Evolutionary conservation across 2,797 vertebrate genomes (phyloP).

Genomic region (Petrocephalus schoutedeni): DNA sequence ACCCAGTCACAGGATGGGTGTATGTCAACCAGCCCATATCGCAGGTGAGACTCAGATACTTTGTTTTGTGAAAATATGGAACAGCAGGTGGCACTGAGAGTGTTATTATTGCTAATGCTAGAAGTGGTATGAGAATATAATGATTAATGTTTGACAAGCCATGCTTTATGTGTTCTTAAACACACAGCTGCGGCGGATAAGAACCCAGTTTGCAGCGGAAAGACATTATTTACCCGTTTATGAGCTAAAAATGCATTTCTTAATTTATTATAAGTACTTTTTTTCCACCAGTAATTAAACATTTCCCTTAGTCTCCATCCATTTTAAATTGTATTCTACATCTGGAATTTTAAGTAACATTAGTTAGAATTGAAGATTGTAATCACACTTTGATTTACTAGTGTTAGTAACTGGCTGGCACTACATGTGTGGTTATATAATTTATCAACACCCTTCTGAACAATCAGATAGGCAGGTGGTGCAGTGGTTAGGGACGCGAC

Average conservation of each 20-base stretch:
- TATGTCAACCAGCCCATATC: conserved; percentile 79
- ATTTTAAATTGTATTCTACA: background rate
- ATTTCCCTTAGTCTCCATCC: background rate
- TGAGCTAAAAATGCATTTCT: background rate
- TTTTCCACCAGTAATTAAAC: background rate
- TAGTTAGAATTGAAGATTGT: background rate
- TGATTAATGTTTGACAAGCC: background rate
- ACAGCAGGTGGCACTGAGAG: background rate
- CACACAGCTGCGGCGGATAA: background rate
- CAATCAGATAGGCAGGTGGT: background rate
- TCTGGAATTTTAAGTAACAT: background rate
- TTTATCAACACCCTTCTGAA: background rate
- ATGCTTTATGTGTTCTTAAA: background rate
- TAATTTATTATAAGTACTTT: background rate
- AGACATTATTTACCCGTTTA: background rate
- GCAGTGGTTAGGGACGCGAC: too few relatives aligned
- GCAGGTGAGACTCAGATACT: conserved; percentile 61
- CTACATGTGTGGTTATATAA: background rate
- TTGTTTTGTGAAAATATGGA: background rate
- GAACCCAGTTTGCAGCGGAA: background rate
- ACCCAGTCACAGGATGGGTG: conserved; percentile 79
- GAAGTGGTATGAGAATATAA: background rate
- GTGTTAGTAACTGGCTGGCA: background rate
- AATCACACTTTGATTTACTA: background rate
- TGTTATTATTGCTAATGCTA: background rate